Conservation (phyloP, 2,113 vertebrate species). For the human region DNA sequence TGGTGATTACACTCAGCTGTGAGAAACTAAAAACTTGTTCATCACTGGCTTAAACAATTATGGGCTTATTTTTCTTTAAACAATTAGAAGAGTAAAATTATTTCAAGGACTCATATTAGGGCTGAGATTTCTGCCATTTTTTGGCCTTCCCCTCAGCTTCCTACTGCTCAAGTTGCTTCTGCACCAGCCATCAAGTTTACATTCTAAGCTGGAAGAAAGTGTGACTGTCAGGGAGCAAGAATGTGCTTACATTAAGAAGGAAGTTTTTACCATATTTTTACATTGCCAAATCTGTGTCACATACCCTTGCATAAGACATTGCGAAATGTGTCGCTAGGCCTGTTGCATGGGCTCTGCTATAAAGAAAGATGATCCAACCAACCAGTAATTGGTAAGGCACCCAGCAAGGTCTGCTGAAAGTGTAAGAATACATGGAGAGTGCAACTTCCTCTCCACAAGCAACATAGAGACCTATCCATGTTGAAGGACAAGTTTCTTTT, state of each 20-base stretch:
- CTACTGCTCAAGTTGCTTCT: not conserved
- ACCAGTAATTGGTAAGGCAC: not conserved
- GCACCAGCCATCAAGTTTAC: not conserved
- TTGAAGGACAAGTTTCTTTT: not conserved
- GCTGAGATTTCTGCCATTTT: not conserved
- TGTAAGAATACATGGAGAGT: not conserved
- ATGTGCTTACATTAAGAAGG: not conserved
- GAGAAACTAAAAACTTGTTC: constrained; percentile 32
- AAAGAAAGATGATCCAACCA: not conserved
- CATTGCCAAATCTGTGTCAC: too few relatives aligned
- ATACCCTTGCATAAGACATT: not conserved
- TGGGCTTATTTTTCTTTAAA: constrained; percentile 36
- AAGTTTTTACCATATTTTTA: not conserved
- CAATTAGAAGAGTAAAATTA: constrained; percentile 46
- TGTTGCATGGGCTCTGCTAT: not conserved
- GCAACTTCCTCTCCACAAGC: not conserved
- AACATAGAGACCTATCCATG: fast-evolving
- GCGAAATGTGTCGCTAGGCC: not conserved
- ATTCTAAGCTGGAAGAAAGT: not conserved
- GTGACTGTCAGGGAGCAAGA: not conserved
- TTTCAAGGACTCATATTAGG: not conserved
- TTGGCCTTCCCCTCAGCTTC: not conserved
- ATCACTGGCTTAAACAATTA: constrained; percentile 47
- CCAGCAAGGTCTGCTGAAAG: not conserved
- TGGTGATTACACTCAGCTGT: constrained; percentile 41